These are phyloP conservation scores for Artibeus lituratus DNA, from an alignment of 2,797 vertebrate genomes.

Conservation along the genomic window DNA sequence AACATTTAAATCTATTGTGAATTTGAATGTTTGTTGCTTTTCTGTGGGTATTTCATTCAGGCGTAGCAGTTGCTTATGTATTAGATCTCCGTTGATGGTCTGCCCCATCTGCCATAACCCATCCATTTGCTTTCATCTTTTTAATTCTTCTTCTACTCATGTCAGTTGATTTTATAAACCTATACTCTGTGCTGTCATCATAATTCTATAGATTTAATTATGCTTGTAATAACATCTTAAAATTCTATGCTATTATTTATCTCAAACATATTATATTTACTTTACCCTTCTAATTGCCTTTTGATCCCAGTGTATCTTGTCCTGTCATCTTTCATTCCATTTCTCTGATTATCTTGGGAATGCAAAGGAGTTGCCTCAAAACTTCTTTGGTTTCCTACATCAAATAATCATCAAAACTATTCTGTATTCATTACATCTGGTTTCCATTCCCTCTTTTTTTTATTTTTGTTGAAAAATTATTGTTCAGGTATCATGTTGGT, in stretches of 20 bases:
- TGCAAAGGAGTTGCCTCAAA: not conserved
- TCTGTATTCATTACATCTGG: not conserved
- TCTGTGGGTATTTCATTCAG: not conserved
- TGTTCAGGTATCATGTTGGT: not conserved
- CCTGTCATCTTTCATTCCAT: not conserved
- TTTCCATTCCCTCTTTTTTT: not conserved
- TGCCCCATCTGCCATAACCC: not conserved
- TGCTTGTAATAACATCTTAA: not conserved
- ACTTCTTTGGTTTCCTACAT: not conserved
- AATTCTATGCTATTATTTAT: not conserved
- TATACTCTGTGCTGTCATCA: not conserved
- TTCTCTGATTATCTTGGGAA: not conserved
- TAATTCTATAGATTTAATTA: not conserved
- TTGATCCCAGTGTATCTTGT: not conserved
- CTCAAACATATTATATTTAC: not conserved
- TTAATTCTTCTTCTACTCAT: not conserved
- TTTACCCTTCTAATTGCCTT: not conserved
- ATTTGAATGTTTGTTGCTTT: not conserved
- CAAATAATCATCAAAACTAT: not conserved
- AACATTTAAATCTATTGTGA: not conserved
- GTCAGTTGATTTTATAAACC: not conserved
- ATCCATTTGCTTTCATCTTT: not conserved
- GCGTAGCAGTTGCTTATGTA: not conserved
- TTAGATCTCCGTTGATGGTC: not conserved
- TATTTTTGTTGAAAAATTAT: not conserved